phyloP scores from a whole-genome alignment of 2,797 vertebrate genomes.

The Artibeus lituratus region DNA sequence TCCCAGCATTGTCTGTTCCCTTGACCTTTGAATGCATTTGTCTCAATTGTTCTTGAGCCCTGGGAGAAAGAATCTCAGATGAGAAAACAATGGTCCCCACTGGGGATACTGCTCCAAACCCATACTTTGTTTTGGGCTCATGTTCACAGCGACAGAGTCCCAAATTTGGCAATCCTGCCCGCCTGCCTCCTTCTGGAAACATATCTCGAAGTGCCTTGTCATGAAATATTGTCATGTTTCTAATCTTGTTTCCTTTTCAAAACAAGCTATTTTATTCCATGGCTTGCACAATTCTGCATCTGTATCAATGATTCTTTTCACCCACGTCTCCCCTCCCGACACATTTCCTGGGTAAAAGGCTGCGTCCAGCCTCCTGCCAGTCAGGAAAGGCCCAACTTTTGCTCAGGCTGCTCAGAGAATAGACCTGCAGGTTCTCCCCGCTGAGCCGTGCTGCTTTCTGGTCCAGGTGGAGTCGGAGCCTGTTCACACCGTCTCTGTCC shows the following conservation, averaged over 20 bases:
- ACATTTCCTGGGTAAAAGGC: not conserved
- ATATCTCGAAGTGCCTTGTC: not conserved
- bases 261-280: constrained; percentile 64
- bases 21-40: constrained; percentile 81
- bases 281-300: not conserved
- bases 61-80: constrained; percentile 80
- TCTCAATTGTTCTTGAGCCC: constrained; percentile 80
- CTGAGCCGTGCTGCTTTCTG: not conserved
- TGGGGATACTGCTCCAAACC: constrained; percentile 70
- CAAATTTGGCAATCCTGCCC: not conserved
- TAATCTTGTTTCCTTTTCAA: constrained; percentile 74
- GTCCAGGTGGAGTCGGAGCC: not conserved
- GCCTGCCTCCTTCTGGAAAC: not conserved
- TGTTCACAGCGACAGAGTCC: not conserved
- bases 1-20: constrained; percentile 81
- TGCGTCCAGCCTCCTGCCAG: not conserved
- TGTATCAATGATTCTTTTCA: not conserved
- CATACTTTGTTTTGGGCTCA: constrained; percentile 38
- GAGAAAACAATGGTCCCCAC: constrained; percentile 78
- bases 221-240: constrained; percentile 27
- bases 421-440: not conserved
- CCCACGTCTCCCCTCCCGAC: not conserved
- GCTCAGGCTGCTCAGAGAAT: not conserved
- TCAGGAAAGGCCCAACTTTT: constrained; percentile 8
- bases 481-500: not conserved